Evolutionary conservation across 2,888 invertebrate species (phyloP).

Genomic region (Isotomurus palustris): DNA sequence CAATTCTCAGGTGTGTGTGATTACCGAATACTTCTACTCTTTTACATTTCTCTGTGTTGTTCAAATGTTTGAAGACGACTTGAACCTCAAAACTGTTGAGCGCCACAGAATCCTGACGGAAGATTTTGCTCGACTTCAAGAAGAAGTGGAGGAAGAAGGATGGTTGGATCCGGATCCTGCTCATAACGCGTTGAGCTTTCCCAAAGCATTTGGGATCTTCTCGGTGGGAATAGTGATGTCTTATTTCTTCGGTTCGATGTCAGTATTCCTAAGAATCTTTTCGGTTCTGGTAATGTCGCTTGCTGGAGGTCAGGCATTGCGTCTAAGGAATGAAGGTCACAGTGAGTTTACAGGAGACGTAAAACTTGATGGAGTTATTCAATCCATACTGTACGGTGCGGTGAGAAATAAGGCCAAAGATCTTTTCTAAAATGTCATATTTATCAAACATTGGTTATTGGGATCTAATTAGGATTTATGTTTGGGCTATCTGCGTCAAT

Average conservation of each 20-base stretch:
- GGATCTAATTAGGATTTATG: slow-evolving; percentile 29
- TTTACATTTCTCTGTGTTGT: background rate
- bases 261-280: slow-evolving; percentile 22
- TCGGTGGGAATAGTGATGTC: slow-evolving; percentile 28
- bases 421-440: background rate
- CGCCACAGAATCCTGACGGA: slow-evolving; percentile 36
- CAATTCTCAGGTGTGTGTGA: too few species aligned
- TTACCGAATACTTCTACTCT: background rate
- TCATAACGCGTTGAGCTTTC: slow-evolving; percentile 29
- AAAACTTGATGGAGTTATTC: slow-evolving; percentile 37
- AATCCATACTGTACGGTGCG: slow-evolving; percentile 37
- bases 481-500: slow-evolving; percentile 34
- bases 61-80: slow-evolving; percentile 17
- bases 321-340: slow-evolving; percentile 43
- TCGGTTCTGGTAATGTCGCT: slow-evolving; percentile 35
- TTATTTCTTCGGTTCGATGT: slow-evolving; percentile 8
- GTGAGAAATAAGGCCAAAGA: background rate
- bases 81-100: slow-evolving; percentile 27
- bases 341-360: slow-evolving; percentile 39
- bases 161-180: slow-evolving; percentile 38
- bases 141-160: slow-evolving; percentile 38
- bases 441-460: background rate
- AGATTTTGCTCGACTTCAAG: slow-evolving; percentile 33
- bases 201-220: slow-evolving; percentile 31
- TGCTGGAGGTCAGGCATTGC: slow-evolving; percentile 37